A percentile compares a stretch with the other conserved stretches of the same genome.
Evolutionary conservation across 2,797 vertebrate genomes (phyloP).

Genomic region (Triplophysa yarkandensis): DNA sequence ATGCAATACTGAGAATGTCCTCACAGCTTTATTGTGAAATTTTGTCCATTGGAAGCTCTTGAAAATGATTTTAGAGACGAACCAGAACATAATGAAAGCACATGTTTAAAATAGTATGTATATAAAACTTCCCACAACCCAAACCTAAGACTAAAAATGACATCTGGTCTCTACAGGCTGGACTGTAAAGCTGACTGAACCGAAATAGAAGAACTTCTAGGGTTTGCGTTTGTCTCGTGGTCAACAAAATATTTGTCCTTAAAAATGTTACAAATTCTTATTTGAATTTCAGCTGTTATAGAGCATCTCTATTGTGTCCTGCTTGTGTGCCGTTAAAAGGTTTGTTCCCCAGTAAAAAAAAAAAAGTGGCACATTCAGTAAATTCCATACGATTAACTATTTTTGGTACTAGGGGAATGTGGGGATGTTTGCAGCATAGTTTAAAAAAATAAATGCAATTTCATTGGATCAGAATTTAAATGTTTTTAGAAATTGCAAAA

Average conservation of each 20-base stretch:
- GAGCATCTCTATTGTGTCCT: neutral
- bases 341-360: neutral
- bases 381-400: neutral
- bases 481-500: too few relatives aligned
- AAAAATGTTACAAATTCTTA: neutral
- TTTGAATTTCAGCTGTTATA: neutral
- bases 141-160: constrained; percentile 33
- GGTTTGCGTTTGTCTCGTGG: neutral
- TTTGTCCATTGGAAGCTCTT: constrained; percentile 7
- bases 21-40: constrained; percentile 6
- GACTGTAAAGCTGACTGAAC: constrained; percentile 24
- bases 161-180: constrained; percentile 15
- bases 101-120: constrained; percentile 13
- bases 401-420: neutral
- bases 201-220: constrained; percentile 36
- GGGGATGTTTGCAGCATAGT: neutral
- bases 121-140: constrained; percentile 23
- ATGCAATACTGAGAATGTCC: neutral
- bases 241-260: constrained; percentile 15
- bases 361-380: neutral
- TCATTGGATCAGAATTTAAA: too few relatives aligned
- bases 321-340: neutral
- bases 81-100: constrained; percentile 42
- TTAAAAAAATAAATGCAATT: too few relatives aligned
- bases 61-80: constrained; percentile 24